Base-by-base conservation (phyloP, 2,113 vertebrate species). In the Heteronetta atricapilla region DNA sequence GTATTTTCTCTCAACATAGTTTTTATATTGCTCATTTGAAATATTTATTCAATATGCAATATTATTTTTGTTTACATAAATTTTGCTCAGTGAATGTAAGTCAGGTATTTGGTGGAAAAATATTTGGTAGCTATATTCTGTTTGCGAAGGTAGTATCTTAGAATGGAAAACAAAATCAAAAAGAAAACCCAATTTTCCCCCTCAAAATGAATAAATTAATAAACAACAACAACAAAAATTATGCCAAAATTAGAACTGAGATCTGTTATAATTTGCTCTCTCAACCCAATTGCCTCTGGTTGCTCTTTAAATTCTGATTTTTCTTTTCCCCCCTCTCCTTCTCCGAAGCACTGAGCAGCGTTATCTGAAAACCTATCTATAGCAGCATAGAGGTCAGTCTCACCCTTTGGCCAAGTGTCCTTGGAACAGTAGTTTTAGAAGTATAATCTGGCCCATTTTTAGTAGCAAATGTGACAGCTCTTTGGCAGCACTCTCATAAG, bases 401-500 rank as follows among this genome's bases (percentile, higher is more conserved):
- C 42, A 87, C 13, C 23, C 33, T 33, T 88, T 75, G 29, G 17
- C 31, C 58, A 64, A 60, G 40, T 72, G 46, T 63, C 63, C 38
- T 72, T 82, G 86, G 29, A 94, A 83, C 16, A 58, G 26, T 38
- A 79, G 13, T 77, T 78, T 93, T 50, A 83, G 7, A 94, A 74
- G 50, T 64, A 26, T 78, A 72, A 83, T 59, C n/a, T 60, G 36
- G 11, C 22, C 5, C 17, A 8, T 80, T 53, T 83, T 89, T 31
- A 53, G 42, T 52, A 78, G 44, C 10, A 93, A 87, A 88, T 69
- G 38, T 78, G 38, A 66, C 62, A 90, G 67, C 13, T 46, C 38
- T 91, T 85, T 90, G 74, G 38, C 87, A 96, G 69, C 72, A 22
- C 18, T 72, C 42, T 87, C 53, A 46, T 59, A 90, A 90, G 28